Evolutionary conservation across 2,113 vertebrate genomes (phyloP).

Genomic region (Chaenogobius annularis): DNA sequence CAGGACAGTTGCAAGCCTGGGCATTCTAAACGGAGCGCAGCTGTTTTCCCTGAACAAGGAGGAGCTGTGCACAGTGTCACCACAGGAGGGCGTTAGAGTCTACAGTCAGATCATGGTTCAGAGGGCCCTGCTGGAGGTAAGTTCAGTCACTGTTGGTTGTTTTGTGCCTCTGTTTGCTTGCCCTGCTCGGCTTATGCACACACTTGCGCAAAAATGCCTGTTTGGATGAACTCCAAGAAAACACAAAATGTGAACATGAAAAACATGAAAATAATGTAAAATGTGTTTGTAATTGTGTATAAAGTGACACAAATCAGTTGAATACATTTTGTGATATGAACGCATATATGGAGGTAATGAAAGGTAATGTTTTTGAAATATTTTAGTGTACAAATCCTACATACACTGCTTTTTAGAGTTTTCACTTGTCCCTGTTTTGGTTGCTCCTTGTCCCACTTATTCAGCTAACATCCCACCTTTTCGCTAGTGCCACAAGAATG

Average conservation of each 20-base stretch:
- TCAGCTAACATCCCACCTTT: too few relatives aligned
- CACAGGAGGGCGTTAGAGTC: constrained; percentile 71
- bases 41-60: constrained; percentile 76
- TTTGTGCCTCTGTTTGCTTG: constrained; percentile 39
- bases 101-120: constrained; percentile 85
- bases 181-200: constrained; percentile 45
- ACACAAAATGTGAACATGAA: background rate
- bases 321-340: too few relatives aligned
- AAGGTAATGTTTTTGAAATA: too few relatives aligned
- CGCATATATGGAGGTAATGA: too few relatives aligned
- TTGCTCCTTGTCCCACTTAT: too few relatives aligned
- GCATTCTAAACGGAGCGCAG: constrained; percentile 73
- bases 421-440: too few relatives aligned
- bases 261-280: too few relatives aligned
- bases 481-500: too few relatives aligned
- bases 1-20: constrained; percentile 71
- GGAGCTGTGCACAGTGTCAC: constrained; percentile 67
- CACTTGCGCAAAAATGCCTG: constrained; percentile 14
- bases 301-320: too few relatives aligned
- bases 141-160: constrained; percentile 13
- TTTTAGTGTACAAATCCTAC: too few relatives aligned
- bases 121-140: constrained; percentile 80
- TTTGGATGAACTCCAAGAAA: background rate
- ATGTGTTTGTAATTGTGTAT: too few relatives aligned
- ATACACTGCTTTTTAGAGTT: too few relatives aligned